Conservation (phyloP, 2,888 invertebrate genomes). For the Cheilosia urbana region DNA sequence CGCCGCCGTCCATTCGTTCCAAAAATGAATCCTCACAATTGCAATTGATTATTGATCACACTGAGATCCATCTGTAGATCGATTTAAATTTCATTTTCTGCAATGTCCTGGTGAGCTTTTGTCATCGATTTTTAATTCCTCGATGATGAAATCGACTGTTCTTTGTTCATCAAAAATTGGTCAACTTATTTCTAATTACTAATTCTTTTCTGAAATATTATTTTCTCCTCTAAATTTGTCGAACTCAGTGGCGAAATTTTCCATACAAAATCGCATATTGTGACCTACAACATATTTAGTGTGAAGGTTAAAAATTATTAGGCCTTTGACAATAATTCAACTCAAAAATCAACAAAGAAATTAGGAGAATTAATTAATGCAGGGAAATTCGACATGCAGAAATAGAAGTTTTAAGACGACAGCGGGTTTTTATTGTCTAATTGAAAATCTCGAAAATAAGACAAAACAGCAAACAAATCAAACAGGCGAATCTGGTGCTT, state of each 20-base stretch:
- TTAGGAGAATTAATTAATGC: slow-evolving; percentile 68
- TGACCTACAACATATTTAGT: no score
- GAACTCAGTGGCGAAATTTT: no score
- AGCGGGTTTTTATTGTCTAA: no score
- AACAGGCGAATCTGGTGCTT: no score
- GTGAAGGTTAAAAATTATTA: no score
- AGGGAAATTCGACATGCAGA: neutral
- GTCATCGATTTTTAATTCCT: slow-evolving; percentile 46
- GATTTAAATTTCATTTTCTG: no score
- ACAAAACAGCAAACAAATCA: no score
- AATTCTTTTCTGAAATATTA: slow-evolving; percentile 34
- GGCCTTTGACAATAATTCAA: slow-evolving; percentile 56
- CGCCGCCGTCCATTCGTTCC: no score
- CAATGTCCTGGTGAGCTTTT: slow-evolving; percentile 53
- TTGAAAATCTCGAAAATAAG: no score
- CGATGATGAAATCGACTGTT: slow-evolving; percentile 21
- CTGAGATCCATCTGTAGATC: slow-evolving; percentile 41
- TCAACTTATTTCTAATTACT: slow-evolving; percentile 28
- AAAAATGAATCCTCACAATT: slow-evolving; percentile 52
- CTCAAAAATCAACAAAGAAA: slow-evolving; percentile 60
- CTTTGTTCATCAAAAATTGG: slow-evolving; percentile 41
- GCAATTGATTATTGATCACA: slow-evolving; percentile 66
- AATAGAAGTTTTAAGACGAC: no score
- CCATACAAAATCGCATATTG: no score
- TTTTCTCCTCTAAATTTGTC: no score